Conservation (phyloP, 2,797 vertebrate species). For the Emys orbicularis region DNA sequence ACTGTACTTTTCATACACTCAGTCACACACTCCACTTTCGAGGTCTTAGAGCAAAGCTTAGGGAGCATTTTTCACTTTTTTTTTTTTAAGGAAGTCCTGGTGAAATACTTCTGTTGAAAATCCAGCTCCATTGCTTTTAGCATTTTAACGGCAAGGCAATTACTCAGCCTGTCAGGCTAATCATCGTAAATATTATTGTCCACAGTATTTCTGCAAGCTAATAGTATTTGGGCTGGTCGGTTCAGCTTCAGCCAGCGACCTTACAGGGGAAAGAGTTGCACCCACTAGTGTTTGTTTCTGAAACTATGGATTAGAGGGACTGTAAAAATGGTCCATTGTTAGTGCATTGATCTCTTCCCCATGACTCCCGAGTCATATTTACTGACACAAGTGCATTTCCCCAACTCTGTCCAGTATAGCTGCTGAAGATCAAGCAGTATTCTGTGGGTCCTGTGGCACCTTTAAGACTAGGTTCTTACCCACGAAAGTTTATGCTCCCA, state of each 20-base stretch:
- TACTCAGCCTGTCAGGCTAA: constrained; percentile 59
- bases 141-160: constrained; percentile 57
- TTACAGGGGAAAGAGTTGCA: constrained; percentile 40
- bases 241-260: constrained; percentile 45
- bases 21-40: constrained; percentile 19
- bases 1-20: neutral
- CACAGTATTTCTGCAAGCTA: constrained; percentile 33
- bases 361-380: constrained; percentile 34
- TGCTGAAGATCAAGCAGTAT: neutral
- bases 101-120: constrained; percentile 50
- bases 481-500: no score
- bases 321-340: neutral
- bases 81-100: constrained; percentile 52
- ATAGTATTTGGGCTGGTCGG: constrained; percentile 38
- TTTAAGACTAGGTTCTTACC: no score
- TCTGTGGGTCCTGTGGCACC: no score
- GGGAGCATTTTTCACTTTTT: constrained; percentile 29
- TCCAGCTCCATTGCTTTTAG: constrained; percentile 33
- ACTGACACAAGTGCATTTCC: neutral
- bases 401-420: neutral
- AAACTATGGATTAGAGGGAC: neutral
- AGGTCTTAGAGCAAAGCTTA: neutral
- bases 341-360: neutral
- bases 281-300: constrained; percentile 9
- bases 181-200: constrained; percentile 57